Conservation (phyloP, 1,140 invertebrate species). For the Cephus cinctus region DNA sequence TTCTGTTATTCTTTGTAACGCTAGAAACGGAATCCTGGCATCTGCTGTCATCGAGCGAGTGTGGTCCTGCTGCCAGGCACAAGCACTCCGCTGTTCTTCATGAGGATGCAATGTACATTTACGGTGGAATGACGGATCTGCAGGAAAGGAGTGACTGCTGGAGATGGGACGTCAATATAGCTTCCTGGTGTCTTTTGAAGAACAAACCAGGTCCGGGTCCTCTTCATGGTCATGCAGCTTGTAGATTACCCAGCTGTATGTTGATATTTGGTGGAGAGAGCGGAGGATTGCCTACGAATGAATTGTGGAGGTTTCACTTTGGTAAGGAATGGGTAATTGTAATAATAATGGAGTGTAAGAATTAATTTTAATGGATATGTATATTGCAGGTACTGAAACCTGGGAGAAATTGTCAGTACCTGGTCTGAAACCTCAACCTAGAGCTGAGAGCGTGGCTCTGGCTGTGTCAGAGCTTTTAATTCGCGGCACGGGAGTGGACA, state of each 20-base stretch:
- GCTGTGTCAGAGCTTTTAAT: conserved; percentile 61
- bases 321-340: no score
- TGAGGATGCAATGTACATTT: conserved; percentile 79
- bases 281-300: conserved; percentile 70
- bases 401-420: conserved; percentile 75
- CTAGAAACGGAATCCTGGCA: conserved; percentile 78
- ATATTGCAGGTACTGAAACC: conserved; percentile 65
- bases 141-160: conserved; percentile 80
- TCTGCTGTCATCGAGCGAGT: conserved; percentile 58
- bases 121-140: conserved; percentile 87
- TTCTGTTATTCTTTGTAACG: conserved; percentile 25
- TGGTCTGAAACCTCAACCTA: conserved; percentile 70
- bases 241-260: conserved; percentile 76
- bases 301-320: conserved; percentile 87
- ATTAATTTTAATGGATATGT: conserved; percentile 4
- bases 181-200: conserved; percentile 70
- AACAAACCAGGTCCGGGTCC: conserved; percentile 71
- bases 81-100: conserved; percentile 83
- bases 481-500: conserved; percentile 39
- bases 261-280: conserved; percentile 82
- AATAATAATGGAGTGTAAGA: no score
- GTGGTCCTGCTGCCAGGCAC: conserved; percentile 71
- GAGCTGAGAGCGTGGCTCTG: conserved; percentile 65
- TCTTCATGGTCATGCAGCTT: conserved; percentile 79
- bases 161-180: conserved; percentile 73